Conservation (phyloP, 2,113 vertebrate species). For the Cathartes aura region DNA sequence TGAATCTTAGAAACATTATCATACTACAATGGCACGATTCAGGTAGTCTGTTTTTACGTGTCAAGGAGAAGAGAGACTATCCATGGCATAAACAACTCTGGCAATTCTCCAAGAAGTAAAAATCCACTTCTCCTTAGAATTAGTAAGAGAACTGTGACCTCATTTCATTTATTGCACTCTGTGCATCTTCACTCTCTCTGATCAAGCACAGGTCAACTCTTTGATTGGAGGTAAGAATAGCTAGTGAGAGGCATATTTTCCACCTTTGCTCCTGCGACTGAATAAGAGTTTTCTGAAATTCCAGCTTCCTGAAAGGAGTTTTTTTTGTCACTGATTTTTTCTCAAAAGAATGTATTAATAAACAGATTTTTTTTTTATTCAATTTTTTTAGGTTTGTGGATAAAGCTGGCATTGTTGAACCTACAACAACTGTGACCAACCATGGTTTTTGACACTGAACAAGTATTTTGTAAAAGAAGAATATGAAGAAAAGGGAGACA, state of each 20-base stretch:
- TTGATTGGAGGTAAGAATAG: not conserved
- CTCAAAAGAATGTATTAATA: not conserved
- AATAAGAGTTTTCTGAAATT: not conserved
- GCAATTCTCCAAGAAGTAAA: not conserved
- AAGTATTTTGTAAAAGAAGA: not conserved
- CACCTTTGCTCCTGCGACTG: not conserved
- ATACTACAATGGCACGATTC: not conserved
- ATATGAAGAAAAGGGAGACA: not conserved
- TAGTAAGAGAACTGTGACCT: not conserved
- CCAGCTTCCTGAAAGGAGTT: not conserved
- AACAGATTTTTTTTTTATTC: not conserved
- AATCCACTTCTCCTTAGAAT: not conserved
- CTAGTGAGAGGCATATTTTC: not conserved
- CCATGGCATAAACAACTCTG: not conserved
- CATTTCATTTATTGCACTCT: not conserved
- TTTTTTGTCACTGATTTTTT: not conserved
- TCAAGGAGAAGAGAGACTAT: not conserved
- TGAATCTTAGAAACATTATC: not conserved
- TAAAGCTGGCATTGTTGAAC: not conserved
- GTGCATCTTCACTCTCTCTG: not conserved
- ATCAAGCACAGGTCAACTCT: not conserved
- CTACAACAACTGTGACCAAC: not conserved
- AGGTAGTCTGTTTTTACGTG: not conserved
- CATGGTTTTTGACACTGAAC: not conserved
- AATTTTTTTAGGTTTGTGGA: not conserved